Evolutionary conservation across 2,113 vertebrate genomes (phyloP), one percentile per base, ranked within the genome.

Genomic region (Aegotheles bennettii): DNA sequence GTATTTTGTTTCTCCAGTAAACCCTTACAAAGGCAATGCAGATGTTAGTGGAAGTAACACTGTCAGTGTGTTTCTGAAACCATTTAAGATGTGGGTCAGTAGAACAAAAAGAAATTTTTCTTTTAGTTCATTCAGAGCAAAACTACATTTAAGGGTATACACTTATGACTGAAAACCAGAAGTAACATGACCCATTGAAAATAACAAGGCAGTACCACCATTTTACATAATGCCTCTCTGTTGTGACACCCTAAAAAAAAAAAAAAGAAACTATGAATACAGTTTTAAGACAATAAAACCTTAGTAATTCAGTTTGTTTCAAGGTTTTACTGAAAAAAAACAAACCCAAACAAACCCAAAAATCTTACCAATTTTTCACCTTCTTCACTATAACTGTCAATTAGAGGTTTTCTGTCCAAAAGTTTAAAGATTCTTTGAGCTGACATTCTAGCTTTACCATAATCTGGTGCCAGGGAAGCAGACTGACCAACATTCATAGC

Each of bases 301-400:
- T 15, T 43, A 59, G 1, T 40, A 70, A 42, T 87, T 54, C 33
- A 64, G 5, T 73, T 77, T 40, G 5, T 57, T 84, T 53, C 6
- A 84, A 31, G 1, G 3, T 67, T 15, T 53, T 68, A 29, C 17
- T 13, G 20, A 15, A 21, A 18, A 47, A 56, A 69, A 69, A 63
- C 19, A 15, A 2, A 18, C 9, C 31, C 14, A 54, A 54, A 54
- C 53, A 33, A 29, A 16, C 20, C 9, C 12, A 5, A 33, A 43
- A 5, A 2, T 8, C 96, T 98, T 97, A 97, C 94, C 97, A 95
- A 24, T 93, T 97, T 98, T 95, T 96, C 96, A 69, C 93, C 93
- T 93, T 97, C 89, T 80, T 97, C 92, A 43, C 90, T 97, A 47
- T 93, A 97, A 95, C 96, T 97, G 61, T 97, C 97, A 88, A 96